A percentile compares a stretch with the other conserved stretches of the same genome.
phyloP scores from a whole-genome alignment of 2,113 vertebrate genomes.

The Lepidiolamprologus cunningtoni region DNA sequence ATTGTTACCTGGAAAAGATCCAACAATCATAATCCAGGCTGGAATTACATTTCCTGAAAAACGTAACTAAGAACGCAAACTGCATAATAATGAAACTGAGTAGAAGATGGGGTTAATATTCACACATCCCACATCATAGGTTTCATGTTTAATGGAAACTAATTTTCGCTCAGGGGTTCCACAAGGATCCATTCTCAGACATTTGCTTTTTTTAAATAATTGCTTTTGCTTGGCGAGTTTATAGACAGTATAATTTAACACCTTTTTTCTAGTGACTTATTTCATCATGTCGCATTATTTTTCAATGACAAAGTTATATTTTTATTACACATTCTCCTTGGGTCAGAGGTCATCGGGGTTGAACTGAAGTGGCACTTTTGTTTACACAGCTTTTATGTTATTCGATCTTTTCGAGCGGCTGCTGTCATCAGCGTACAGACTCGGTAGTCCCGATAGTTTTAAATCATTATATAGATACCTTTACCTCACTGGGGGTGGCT shows the following conservation, averaged over 20 bases:
- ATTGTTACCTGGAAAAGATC: not conserved
- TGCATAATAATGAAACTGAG: not conserved
- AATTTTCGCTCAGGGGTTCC: not conserved
- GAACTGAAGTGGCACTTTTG: not conserved
- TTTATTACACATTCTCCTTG: not conserved
- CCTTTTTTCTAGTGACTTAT: not conserved
- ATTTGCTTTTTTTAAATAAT: not conserved
- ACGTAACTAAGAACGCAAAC: not conserved
- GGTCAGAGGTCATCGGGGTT: rapidly evolving
- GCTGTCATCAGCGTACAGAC: not conserved
- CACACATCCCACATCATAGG: not conserved
- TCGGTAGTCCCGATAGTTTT: not conserved
- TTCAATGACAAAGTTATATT: not conserved
- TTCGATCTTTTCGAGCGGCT: not conserved
- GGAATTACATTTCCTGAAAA: not conserved
- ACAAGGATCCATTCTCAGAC: not conserved
- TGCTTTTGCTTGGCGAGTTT: not conserved
- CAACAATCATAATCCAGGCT: not conserved
- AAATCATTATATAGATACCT: not conserved
- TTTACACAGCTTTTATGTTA: not conserved
- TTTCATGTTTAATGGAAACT: not conserved
- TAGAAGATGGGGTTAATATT: not conserved
- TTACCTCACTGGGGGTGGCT: not conserved
- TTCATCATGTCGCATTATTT: not conserved
- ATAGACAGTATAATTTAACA: not conserved